Evolutionary conservation across 2,888 invertebrate species (phyloP), one percentile per base, ranked within the genome.

Genomic region (Trissonchulus sp.): DNA sequence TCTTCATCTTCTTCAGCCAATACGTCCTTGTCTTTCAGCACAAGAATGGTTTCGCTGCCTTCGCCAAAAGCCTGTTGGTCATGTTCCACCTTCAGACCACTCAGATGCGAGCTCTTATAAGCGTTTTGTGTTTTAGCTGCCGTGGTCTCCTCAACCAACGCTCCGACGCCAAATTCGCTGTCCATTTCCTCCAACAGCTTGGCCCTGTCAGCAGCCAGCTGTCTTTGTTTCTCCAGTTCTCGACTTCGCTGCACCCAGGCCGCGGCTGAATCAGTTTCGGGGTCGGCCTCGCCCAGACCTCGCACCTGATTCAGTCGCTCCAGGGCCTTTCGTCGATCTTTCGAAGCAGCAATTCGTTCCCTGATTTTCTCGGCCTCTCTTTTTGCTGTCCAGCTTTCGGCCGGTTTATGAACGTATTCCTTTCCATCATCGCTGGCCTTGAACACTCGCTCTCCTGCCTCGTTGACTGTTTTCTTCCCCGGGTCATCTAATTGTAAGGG

Each of bases 111-210:
- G 71, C 90, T 89, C 0, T 89, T 87, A 85, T 95, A 95, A 35
- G n/a, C 35, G 85, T 34, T 35, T 34, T 63, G 30, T 38, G 23
- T 28, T 28, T 28, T 65, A 18, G 36, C 34, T n/a, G 74, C 28
- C 77, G 86, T 87, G 81, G 93, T 93, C 79, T 92, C 90, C 78
- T 92, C 91, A n/a, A 96, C 89, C 71, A 95, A 87, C 80, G 91
- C 91, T 23, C 90, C 89, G 77, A 95, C 90, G 37, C 95, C 96
- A 88, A 97, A 96, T 84, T 93, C 94, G 79, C 90, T 92, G 86
- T 98, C 98, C 88, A 98, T 89, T 86, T 97, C 94, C 86, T 96
- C 94, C 82, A 98, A 85, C 88, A 93, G 89, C 84, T 93, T 94
- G 33, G 94, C 97, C 85, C 92, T 88, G 85, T 92, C 91, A 30